Percentiles rank a stretch among this genome's conserved stretches.
Evolutionary conservation across 2,888 invertebrate genomes (phyloP).

Genomic region (Andrena marginata): DNA sequence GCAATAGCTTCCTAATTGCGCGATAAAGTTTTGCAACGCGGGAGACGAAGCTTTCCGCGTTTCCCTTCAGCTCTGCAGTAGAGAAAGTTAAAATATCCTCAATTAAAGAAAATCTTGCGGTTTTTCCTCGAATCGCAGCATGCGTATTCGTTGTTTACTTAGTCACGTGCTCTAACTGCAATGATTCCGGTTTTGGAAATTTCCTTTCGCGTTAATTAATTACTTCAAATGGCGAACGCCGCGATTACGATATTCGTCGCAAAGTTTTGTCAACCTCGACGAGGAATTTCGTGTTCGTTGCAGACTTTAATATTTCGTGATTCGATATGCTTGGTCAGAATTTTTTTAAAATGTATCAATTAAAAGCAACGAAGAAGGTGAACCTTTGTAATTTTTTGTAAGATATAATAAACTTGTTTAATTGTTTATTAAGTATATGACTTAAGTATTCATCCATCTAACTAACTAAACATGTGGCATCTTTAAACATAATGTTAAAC

Average conservation of each 20-base stretch:
- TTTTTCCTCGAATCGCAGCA: background rate
- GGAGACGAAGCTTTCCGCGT: background rate
- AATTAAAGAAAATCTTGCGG: background rate
- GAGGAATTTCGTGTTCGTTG: too few species aligned
- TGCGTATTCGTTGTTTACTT: background rate
- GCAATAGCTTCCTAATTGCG: slow-evolving; percentile 15
- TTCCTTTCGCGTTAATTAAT: background rate
- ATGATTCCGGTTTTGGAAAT: background rate
- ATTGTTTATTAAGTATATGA: background rate
- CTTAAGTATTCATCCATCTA: background rate
- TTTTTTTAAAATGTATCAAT: too few species aligned
- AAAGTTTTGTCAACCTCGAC: too few species aligned
- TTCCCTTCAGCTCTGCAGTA: background rate
- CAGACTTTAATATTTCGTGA: too few species aligned
- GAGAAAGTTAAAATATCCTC: background rate
- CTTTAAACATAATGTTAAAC: background rate
- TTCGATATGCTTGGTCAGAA: too few species aligned
- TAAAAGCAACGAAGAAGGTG: too few species aligned
- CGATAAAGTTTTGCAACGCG: slow-evolving; percentile 10
- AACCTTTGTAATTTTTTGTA: too few species aligned
- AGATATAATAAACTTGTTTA: too few species aligned
- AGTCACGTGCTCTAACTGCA: background rate
- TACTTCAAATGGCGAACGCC: background rate
- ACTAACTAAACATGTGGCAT: background rate
- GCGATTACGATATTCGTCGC: too few species aligned